Percentiles rank a stretch among this genome's conserved stretches.
These are phyloP conservation scores for Cygnus olor DNA, from an alignment of 2,797 vertebrate genomes.

Conservation along the genomic window DNA sequence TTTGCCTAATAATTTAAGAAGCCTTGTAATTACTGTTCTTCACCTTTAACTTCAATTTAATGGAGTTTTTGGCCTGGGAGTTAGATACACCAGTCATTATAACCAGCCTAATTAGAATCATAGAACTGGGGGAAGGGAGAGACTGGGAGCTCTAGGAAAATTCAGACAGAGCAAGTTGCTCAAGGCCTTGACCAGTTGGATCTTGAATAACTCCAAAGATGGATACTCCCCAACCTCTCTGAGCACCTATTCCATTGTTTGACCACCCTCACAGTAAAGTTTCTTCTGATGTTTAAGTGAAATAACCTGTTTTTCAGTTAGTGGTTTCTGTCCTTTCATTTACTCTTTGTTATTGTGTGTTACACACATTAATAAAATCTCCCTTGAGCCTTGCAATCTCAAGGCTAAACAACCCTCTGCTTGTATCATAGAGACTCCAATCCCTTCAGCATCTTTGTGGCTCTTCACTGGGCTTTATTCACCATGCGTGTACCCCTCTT, in stretches of 20 bases:
- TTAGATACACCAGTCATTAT: not conserved
- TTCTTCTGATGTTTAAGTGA: not conserved
- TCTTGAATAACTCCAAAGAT: not conserved
- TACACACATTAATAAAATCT: not conserved
- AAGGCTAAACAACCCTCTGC: not conserved
- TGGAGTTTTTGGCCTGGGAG: not conserved
- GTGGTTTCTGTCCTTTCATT: not conserved
- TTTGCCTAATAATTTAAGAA: not conserved
- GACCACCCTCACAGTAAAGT: accelerated
- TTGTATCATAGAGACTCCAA: not conserved
- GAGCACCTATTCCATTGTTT: not conserved
- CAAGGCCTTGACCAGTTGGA: not conserved
- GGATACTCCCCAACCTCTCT: not conserved
- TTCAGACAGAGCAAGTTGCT: not conserved
- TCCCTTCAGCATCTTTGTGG: not conserved
- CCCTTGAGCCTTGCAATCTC: accelerated
- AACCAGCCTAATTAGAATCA: not conserved
- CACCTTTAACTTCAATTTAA: slow-evolving; percentile 13
- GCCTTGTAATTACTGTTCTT: not conserved
- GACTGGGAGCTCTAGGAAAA: not conserved
- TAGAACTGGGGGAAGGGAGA: not conserved
- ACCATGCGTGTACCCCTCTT: accelerated
- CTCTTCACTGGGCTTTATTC: not conserved
- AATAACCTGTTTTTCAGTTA: not conserved
- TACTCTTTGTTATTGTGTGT: not conserved